A percentile compares a stretch with the other conserved stretches of the same genome.
These are phyloP conservation scores for Elymnias hypermnestra DNA, from an alignment of 1,140 invertebrate species.

Conservation along the genomic window DNA sequence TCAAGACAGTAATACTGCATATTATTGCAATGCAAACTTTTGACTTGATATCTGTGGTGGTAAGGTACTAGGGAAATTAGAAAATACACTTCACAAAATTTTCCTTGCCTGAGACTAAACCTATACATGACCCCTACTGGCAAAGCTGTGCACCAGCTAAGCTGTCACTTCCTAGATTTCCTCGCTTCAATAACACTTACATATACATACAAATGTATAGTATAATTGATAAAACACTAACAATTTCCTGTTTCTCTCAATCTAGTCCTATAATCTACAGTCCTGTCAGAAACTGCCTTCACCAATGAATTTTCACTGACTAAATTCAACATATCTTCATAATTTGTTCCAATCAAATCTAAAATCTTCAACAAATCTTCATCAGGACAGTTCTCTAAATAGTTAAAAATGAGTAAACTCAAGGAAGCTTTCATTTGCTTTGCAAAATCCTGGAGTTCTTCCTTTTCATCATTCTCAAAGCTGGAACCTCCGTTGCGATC, in stretches of 20 bases:
- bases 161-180: no score
- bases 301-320: slow-evolving; percentile 32
- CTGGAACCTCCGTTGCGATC: slow-evolving; percentile 35
- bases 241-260: slow-evolving; percentile 46
- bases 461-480: slow-evolving; percentile 53
- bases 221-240: no score
- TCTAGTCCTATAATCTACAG: slow-evolving; percentile 41
- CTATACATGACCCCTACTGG: no score
- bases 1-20: no score
- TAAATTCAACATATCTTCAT: slow-evolving; percentile 41
- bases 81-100: no score
- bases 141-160: no score
- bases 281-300: slow-evolving; percentile 32
- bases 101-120: no score
- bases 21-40: no score
- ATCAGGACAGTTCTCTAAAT: slow-evolving; percentile 43
- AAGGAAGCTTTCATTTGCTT: slow-evolving; percentile 43
- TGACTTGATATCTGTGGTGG: no score
- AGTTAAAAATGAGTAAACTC: slow-evolving; percentile 39
- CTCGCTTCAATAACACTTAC: no score
- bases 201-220: no score
- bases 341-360: slow-evolving; percentile 36
- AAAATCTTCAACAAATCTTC: slow-evolving; percentile 35
- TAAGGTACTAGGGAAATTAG: no score
- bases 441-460: slow-evolving; percentile 40